These are phyloP conservation scores for Tachyglossus aculeatus DNA, from an alignment of 2,797 vertebrate species.

Conservation along the genomic window DNA sequence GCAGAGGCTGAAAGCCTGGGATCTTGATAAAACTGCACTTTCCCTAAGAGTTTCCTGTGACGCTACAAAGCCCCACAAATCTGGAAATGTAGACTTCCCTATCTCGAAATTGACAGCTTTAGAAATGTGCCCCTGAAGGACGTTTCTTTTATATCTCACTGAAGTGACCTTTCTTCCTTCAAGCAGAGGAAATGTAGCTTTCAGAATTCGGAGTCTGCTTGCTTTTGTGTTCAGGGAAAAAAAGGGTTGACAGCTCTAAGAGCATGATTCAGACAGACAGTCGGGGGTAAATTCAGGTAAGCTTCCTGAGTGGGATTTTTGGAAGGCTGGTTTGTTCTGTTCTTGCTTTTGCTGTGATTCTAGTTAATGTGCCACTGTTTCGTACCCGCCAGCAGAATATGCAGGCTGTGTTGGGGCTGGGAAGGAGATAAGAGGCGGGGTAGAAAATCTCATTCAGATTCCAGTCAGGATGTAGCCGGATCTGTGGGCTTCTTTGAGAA, in stretches of 20 bases:
- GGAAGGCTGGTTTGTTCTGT: neutral
- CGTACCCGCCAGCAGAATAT: neutral
- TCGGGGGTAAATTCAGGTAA: neutral
- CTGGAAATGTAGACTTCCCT: constrained; percentile 19
- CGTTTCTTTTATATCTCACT: constrained; percentile 32
- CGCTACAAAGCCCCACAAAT: constrained; percentile 23
- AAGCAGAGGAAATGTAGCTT: constrained; percentile 14
- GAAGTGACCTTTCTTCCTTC: constrained; percentile 18
- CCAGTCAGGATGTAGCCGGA: neutral
- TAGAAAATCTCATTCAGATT: constrained; percentile 1
- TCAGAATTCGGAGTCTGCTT: constrained; percentile 18
- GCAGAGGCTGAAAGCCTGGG: constrained; percentile 7
- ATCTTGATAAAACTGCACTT: constrained; percentile 20
- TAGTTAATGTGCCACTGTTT: neutral
- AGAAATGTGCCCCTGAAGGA: constrained; percentile 19
- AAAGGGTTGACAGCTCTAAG: constrained; percentile 3
- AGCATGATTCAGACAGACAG: constrained; percentile 17
- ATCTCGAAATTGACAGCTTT: constrained; percentile 54
- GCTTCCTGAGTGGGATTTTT: neutral
- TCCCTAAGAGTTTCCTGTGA: constrained; percentile 28
- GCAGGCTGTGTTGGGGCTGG: neutral
- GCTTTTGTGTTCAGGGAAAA: constrained; percentile 24
- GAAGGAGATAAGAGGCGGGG: too few relatives aligned
- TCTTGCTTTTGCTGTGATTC: neutral
- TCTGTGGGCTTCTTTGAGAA: neutral